Percentiles rank a stretch among this genome's conserved stretches.
These are phyloP conservation scores for Catamblyrhynchus diadema DNA, from an alignment of 2,797 vertebrate genomes.

Conservation along the genomic window DNA sequence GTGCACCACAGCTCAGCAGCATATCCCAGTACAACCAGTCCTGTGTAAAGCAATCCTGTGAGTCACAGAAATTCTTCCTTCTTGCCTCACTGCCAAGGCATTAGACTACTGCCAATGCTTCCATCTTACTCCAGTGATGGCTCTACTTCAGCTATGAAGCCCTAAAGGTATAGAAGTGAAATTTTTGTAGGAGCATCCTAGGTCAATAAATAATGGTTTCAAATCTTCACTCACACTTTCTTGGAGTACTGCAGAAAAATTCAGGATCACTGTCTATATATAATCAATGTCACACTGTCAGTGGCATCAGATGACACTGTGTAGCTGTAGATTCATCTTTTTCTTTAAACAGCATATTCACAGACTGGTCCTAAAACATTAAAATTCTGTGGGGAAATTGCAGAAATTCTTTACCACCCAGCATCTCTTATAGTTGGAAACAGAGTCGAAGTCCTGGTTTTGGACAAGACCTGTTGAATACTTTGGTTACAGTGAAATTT, in stretches of 20 bases:
- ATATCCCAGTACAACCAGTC: background rate
- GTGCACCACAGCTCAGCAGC: background rate
- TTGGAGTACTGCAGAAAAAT: background rate
- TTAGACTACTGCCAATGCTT: background rate
- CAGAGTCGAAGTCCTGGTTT: background rate
- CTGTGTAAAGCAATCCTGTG: background rate
- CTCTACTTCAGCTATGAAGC: background rate
- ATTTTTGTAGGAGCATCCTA: background rate
- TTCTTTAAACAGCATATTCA: background rate
- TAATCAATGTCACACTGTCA: background rate
- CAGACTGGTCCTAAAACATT: background rate
- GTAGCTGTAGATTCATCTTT: background rate
- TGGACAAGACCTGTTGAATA: background rate
- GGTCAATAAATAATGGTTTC: background rate
- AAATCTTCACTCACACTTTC: background rate
- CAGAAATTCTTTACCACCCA: background rate
- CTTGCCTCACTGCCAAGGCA: background rate
- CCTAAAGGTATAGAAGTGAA: background rate
- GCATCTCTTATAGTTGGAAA: accelerated
- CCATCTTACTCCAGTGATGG: background rate
- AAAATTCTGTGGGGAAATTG: background rate
- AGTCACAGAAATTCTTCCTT: background rate
- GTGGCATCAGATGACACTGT: background rate
- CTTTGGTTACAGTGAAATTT: background rate
- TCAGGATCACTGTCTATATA: background rate